Percentiles rank a stretch among this genome's conserved stretches.
Evolutionary conservation across 2,797 vertebrate genomes (phyloP).

Genomic region (Rhynchonycteris naso): DNA sequence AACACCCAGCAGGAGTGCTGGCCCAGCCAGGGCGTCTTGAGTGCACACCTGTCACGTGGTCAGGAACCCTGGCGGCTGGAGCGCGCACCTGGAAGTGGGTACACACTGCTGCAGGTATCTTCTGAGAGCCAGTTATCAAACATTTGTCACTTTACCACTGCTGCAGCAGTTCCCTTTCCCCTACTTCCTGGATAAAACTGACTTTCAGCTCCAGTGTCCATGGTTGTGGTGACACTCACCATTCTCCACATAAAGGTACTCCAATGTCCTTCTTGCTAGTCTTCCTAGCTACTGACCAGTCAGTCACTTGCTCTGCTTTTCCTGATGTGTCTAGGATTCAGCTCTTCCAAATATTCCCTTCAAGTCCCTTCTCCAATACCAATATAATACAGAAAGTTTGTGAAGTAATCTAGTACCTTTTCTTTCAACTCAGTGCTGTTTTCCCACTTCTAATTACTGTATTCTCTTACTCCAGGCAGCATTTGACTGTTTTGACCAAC

Average conservation of each 20-base stretch:
- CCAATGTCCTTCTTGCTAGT: background rate
- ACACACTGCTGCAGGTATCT: background rate
- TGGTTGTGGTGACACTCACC: fast-evolving
- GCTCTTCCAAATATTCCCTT: background rate
- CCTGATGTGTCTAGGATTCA: background rate
- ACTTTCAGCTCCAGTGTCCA: background rate
- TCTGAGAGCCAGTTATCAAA: background rate
- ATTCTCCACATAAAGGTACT: background rate
- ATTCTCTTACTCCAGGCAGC: background rate
- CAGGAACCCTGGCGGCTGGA: background rate
- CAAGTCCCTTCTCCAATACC: background rate
- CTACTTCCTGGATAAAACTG: background rate
- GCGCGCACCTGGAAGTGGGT: background rate
- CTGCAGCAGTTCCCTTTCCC: background rate
- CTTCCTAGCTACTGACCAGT: background rate
- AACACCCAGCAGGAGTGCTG: background rate
- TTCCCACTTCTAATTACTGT: background rate
- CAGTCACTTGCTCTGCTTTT: background rate
- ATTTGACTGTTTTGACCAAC: background rate
- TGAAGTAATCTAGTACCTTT: background rate
- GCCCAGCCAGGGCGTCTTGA: background rate
- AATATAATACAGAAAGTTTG: background rate
- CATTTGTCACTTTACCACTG: background rate
- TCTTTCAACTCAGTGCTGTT: background rate
- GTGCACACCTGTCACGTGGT: background rate